Evolutionary conservation across 1,140 invertebrate genomes (phyloP), one percentile per base, ranked within the genome.

Genomic region (Sesamia nonagrioides): DNA sequence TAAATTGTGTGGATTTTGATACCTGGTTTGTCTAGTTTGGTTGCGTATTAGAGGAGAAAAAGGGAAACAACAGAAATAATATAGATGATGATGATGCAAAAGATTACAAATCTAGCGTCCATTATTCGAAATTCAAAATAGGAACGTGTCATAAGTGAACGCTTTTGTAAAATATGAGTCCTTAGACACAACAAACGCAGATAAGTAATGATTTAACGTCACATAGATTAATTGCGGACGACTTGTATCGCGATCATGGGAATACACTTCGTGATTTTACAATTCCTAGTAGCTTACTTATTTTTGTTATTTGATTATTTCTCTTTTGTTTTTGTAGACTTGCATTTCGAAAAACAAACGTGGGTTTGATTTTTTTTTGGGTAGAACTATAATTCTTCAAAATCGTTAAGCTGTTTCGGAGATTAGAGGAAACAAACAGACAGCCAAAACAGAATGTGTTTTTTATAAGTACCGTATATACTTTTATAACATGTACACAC

Each of bases 171-270:
- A 61, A 61, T 75, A 75, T 75, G 73, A 61, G 42, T 48, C 58
- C 54, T 17, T 63, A 45, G 56, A 48, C 58, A 17, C 52, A 63
- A 17, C 73, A 63, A 37, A 75, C 58, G 73, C 37, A 75, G 73
- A 75, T 75, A 75, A 75, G 73, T 75, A 75, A 75, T 75, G 73
- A 75, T 75, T 42, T 75, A 75, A 60, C 73, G 58, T 75, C 58
- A 48, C 18, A 61, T 33, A 75, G 58, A 75, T 63, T 75, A 75
- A 75, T 75, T 63, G 73, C 58, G 17, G 3, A 61, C 72, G 56
- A 13, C 9, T 37, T 42, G 9, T 45, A 75, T 61, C 42, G 37
- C 50, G 50, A 71, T 71, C 48, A 54, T 17, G 15, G 50, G 48
- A 37, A 18, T 71, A 52, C 8, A 37, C 15, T 52, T 18, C 27